Evolutionary conservation across 1,140 invertebrate genomes (phyloP), one percentile per base, ranked within the genome.

Genomic region (Coptotermes formosanus): DNA sequence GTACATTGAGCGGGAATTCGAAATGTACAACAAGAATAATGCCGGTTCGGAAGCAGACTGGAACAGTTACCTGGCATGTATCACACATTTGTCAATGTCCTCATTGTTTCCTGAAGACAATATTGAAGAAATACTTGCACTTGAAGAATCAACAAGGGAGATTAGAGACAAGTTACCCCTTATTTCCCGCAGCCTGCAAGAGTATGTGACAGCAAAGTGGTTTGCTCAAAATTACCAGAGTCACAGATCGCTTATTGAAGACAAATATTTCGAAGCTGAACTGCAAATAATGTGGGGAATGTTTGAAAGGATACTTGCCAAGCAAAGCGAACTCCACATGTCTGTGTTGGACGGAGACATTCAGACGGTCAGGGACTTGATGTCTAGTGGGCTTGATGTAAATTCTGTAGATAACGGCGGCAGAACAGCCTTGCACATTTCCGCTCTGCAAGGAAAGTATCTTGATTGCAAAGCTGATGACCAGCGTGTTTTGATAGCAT

Each of bases 401-500:
- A 86, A 86, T 48, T n/a, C 83, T 23, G 38, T 43, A 30, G 86
- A 86, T 32, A 44, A 30, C 7, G 59, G 82, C 85, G 59, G 59
- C 25, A 86, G 82, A 86, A 86, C 86, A 30, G 45, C 86, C n/a
- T 32, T 86, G n/a, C 81, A 86, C 64, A 30, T 75, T 30, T 83
- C 83, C 1, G 81, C 64, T 81, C 55, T 84, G 3, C 1, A 45
- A 44, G 48, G 45, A 52, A 75, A 75, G 25, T 25, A 75, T 75
- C 14, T 30, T 16, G 25, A 9, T 59, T 2, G 14, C n/a, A 16
- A n/a, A 16, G n/a, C 9, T 75, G 64, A 75, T 30, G 3, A n/a
- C 8, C 7, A 75, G 14, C 30, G 64, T 30, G 45, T 16, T 16
- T 4, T 55, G 45, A 84, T 84, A 23, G 48, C 45, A 32, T 30